Percentiles rank a stretch among this genome's conserved stretches.
Evolutionary conservation across 2,113 vertebrate species (phyloP).

Genomic region (Cavia aperea): DNA sequence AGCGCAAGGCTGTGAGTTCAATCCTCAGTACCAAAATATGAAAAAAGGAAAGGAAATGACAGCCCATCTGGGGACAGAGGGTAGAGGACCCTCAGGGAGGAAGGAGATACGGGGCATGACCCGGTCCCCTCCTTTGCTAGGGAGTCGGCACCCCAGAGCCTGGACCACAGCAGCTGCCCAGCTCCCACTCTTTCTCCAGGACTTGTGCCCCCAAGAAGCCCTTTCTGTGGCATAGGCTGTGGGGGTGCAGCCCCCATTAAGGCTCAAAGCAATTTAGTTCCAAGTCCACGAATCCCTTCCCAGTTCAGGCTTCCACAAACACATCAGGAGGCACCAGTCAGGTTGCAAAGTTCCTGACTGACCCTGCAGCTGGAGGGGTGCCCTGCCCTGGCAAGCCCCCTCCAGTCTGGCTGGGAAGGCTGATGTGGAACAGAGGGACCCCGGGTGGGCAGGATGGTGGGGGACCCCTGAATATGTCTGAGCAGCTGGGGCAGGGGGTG

Average conservation of each 20-base stretch:
- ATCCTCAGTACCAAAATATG: no score
- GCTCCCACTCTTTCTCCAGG: background rate
- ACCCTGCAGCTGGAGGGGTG: background rate
- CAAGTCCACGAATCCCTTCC: background rate
- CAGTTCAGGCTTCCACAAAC: background rate
- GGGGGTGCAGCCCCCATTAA: background rate
- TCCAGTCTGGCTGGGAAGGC: no score
- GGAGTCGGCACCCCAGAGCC: background rate
- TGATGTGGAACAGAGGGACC: no score
- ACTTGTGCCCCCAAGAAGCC: background rate
- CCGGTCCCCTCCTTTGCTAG: background rate
- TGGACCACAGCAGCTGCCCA: background rate
- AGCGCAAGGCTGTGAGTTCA: no score
- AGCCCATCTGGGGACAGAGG: background rate
- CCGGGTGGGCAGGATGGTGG: no score
- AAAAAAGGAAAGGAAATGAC: background rate
- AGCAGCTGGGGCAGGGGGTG: no score
- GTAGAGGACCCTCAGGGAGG: background rate
- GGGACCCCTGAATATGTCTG: no score
- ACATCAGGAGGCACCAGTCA: background rate
- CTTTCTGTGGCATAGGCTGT: background rate
- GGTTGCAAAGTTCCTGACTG: background rate
- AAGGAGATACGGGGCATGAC: fast-evolving
- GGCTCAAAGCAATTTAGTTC: background rate
- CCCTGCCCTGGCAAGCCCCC: no score